Conservation (phyloP, 37 sponge, comb jelly and placozoan genomes). For the Bolinopsis microptera region DNA sequence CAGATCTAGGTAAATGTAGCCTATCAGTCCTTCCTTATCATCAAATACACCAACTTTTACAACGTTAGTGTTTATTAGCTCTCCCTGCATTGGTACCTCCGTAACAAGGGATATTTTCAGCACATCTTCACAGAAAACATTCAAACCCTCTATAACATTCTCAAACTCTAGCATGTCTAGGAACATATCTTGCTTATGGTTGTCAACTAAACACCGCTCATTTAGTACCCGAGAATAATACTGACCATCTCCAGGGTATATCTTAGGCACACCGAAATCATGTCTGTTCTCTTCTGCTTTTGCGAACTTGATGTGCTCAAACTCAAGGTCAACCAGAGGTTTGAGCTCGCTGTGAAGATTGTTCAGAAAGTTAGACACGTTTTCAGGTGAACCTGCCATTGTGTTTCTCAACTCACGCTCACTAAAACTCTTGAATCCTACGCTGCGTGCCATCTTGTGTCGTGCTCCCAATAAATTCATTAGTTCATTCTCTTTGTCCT, state of each 20-base stretch:
- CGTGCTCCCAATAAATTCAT: constrained; percentile 68
- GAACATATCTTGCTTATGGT: neutral
- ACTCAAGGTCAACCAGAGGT: constrained; percentile 73
- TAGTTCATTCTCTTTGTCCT: constrained; percentile 65
- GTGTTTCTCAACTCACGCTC: constrained; percentile 71
- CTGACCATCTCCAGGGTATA: constrained; percentile 75
- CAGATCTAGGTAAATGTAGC: constrained; percentile 78
- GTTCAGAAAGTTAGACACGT: constrained; percentile 73
- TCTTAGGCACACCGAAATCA: neutral
- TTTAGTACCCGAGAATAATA: constrained; percentile 58
- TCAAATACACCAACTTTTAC: constrained; percentile 74
- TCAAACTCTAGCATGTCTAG: constrained; percentile 71
- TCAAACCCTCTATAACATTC: constrained; percentile 73
- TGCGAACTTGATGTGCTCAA: constrained; percentile 51
- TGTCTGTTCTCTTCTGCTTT: neutral
- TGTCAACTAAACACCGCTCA: neutral
- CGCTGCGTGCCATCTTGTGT: constrained; percentile 74
- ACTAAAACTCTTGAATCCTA: constrained; percentile 79
- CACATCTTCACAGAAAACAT: constrained; percentile 67
- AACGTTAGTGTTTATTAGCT: constrained; percentile 75
- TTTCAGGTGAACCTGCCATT: constrained; percentile 78
- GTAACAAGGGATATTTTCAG: constrained; percentile 73
- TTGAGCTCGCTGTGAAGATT: constrained; percentile 65
- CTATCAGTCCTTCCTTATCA: constrained; percentile 71
- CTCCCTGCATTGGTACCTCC: constrained; percentile 60